Percentiles rank a stretch among this genome's conserved stretches.
Conservation (phyloP, 2,113 vertebrate species). For the Xiphophorus couchianus region DNA sequence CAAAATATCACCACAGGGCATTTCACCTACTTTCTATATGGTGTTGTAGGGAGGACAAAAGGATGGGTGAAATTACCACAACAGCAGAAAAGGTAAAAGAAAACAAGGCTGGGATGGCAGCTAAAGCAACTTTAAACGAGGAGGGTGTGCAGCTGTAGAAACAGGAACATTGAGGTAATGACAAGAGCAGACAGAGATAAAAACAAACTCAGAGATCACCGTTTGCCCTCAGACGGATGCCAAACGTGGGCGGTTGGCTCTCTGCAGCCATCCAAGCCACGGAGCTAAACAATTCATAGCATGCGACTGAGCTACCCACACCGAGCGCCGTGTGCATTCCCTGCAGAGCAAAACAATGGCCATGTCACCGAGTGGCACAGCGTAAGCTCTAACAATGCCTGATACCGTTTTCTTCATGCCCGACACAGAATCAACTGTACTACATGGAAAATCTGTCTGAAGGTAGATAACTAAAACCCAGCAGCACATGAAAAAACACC, state of each 20-base stretch:
- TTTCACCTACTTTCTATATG: constrained; percentile 8
- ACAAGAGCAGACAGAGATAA: constrained; percentile 36
- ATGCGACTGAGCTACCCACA: constrained; percentile 67
- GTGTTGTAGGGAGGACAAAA: constrained; percentile 3
- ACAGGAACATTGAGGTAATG: constrained; percentile 37
- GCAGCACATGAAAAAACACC: background rate
- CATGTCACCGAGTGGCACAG: constrained; percentile 24
- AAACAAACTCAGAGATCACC: constrained; percentile 47
- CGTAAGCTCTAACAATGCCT: constrained; percentile 29
- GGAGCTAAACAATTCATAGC: constrained; percentile 67
- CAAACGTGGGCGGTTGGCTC: constrained; percentile 53
- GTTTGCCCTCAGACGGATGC: constrained; percentile 54
- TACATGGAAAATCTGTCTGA: background rate
- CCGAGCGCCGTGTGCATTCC: constrained; percentile 57
- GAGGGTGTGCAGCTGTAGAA: constrained; percentile 1
- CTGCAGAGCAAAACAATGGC: constrained; percentile 45
- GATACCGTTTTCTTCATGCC: constrained; percentile 28
- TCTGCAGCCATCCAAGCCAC: constrained; percentile 65
- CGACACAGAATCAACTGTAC: constrained; percentile 5
- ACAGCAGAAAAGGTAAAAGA: background rate
- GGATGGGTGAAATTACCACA: constrained; percentile 1
- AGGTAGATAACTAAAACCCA: constrained; percentile 1
- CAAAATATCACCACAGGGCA: constrained; percentile 50
- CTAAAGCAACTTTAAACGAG: constrained; percentile 22
- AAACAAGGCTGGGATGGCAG: constrained; percentile 1